phyloP scores from a whole-genome alignment of 1,140 invertebrate genomes.

The Magallana gigas region DNA sequence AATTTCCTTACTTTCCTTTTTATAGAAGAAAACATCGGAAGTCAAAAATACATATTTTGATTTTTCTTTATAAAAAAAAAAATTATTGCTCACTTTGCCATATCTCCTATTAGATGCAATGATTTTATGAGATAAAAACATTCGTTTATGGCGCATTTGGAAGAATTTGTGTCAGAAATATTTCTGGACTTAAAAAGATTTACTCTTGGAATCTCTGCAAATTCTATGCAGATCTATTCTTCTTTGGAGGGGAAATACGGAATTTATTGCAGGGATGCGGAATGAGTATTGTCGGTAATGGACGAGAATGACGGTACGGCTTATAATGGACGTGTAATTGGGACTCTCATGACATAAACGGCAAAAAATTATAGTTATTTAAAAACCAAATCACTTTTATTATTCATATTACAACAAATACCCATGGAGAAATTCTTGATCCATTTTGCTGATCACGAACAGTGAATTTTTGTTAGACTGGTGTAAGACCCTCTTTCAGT shows the following conservation, averaged over 20 bases:
- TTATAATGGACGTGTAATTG: constrained; percentile 18
- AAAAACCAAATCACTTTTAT: constrained; percentile 32
- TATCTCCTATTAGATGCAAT: neutral
- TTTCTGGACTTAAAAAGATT: constrained; percentile 26
- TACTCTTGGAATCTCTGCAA: constrained; percentile 11
- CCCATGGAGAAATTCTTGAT: constrained; percentile 15
- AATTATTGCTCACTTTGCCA: neutral
- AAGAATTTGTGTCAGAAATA: constrained; percentile 20
- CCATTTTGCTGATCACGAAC: constrained; percentile 16
- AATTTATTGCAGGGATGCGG: constrained; percentile 6
- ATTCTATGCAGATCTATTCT: constrained; percentile 17
- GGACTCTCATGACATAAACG: constrained; percentile 30
- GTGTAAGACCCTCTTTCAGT: neutral
- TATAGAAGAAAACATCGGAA: neutral
- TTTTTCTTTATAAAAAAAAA: neutral
- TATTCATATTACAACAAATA: constrained; percentile 29
- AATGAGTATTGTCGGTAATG: neutral
- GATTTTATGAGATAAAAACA: neutral
- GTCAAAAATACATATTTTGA: neutral
- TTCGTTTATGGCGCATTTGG: constrained; percentile 16
- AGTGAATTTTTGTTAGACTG: neutral
- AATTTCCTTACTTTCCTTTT: neutral
- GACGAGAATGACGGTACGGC: neutral
- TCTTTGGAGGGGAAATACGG: neutral
- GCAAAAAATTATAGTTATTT: constrained; percentile 24